These are phyloP conservation scores for Coreius guichenoti DNA, from an alignment of 2,797 vertebrate species.

Conservation along the genomic window DNA sequence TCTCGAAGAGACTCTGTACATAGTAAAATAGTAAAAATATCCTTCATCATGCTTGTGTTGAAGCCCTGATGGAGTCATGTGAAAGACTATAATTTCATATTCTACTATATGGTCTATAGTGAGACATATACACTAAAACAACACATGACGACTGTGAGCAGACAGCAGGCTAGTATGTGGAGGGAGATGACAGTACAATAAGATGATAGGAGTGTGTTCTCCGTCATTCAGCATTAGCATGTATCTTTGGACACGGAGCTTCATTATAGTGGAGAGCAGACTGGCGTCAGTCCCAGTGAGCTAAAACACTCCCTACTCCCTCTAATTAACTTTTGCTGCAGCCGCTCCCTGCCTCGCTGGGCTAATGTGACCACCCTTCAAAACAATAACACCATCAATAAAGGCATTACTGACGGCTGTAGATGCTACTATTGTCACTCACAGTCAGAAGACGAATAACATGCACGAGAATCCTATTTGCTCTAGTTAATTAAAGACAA, in stretches of 20 bases:
- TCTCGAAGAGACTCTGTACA: neutral
- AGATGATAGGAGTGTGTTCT: constrained; percentile 2
- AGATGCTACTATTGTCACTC: constrained; percentile 20
- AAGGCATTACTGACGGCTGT: neutral
- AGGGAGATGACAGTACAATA: neutral
- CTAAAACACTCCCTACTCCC: constrained; percentile 46
- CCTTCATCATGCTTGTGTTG: neutral
- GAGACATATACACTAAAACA: neutral
- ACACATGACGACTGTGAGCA: neutral
- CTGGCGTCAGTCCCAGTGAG: constrained; percentile 53
- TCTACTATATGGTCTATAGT: neutral
- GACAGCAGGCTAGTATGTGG: neutral
- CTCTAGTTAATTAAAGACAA: constrained; percentile 7
- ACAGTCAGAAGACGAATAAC: constrained; percentile 16
- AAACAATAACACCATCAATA: constrained; percentile 58
- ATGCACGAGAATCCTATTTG: constrained; percentile 12
- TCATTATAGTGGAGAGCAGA: constrained; percentile 40
- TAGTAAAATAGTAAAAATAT: neutral
- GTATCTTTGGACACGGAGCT: constrained; percentile 34
- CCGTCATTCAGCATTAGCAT: constrained; percentile 34
- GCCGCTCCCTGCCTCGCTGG: constrained; percentile 27
- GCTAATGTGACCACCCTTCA: constrained; percentile 35
- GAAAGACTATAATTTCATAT: neutral
- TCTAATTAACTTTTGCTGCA: constrained; percentile 56
- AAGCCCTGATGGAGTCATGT: neutral